These are phyloP conservation scores for Delphinapterus leucas DNA, from an alignment of 2,113 vertebrate genomes.

Conservation along the genomic window DNA sequence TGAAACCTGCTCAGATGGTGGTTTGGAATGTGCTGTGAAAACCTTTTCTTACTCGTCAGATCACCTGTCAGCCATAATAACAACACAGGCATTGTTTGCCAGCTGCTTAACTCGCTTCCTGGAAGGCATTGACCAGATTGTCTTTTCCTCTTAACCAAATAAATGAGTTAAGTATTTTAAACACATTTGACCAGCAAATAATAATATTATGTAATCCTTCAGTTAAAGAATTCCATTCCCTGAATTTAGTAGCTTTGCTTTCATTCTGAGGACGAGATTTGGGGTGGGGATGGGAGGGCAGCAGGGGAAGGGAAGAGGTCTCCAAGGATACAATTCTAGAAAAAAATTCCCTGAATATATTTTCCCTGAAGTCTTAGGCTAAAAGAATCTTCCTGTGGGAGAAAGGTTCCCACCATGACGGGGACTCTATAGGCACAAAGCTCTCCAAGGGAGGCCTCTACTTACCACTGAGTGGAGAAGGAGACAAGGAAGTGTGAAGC, in stretches of 20 bases:
- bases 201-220: constrained; percentile 37
- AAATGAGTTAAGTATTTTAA: constrained; percentile 52
- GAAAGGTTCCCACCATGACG: constrained; percentile 44
- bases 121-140: constrained; percentile 12
- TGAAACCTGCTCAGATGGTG: background rate
- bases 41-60: background rate
- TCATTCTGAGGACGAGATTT: background rate
- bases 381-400: constrained; percentile 38
- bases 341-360: background rate
- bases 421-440: constrained; percentile 51
- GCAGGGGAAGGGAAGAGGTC: background rate
- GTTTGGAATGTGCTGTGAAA: background rate
- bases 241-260: constrained; percentile 29
- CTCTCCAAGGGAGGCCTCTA: constrained; percentile 52
- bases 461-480: constrained; percentile 53
- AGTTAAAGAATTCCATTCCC: background rate
- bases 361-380: constrained; percentile 8
- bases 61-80: background rate
- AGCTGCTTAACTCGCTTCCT: background rate
- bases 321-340: constrained; percentile 40
- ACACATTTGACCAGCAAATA: constrained; percentile 41
- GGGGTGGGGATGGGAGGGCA: too few species aligned
- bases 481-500: background rate
- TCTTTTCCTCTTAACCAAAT: constrained; percentile 59
- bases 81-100: background rate